Evolutionary conservation across 2,888 invertebrate species (phyloP), one percentile per base, ranked within the genome.

Genomic region (Latrodectus hesperus): DNA sequence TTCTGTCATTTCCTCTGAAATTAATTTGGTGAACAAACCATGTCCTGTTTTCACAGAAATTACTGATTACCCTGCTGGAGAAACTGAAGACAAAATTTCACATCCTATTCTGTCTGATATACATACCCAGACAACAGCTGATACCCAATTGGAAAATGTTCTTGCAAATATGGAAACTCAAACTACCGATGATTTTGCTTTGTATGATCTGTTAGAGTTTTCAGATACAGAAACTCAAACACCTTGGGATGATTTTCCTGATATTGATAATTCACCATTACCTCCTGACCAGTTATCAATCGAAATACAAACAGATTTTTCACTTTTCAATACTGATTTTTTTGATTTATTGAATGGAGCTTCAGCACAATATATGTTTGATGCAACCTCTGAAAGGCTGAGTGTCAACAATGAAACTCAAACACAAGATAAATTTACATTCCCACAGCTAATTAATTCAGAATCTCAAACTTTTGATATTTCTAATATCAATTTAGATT

Each of bases 201-300:
- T 90, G 26, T 82, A 88, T 14, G 90, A 90, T 72, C 71, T 89
- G 14, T 74, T 81, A 38, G 90, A 90, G 75, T 88, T 90, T 79
- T 88, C 80, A n/a, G 90, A 90, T 68, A 90, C 89, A 16, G 90
- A 90, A 77, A 90, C 90, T 17, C 90, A 90, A 88, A 90, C 90
- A 10, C 90, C 89, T 26, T 90, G 90, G 90, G 87, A 90, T 17
- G 84, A 89, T 79, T 84, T 88, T 22, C 82, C 77, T n/a, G 80
- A 77, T 60, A 60, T 89, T 71, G 84, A 88, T 53, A 85, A 86
- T 52, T 71, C 77, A 17, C 74, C 78, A 12, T 16, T 84, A 9
- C 81, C 68, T 12, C 52, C 73, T 6, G 88, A 88, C 67, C 88
- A 88, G 53, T 75, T 81, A 17, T 88, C 88, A 22, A 88, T 88